Percentiles rank a stretch among this genome's conserved stretches.
phyloP scores from a whole-genome alignment of 1,140 invertebrate species.

The Drosophila kepulauana region DNA sequence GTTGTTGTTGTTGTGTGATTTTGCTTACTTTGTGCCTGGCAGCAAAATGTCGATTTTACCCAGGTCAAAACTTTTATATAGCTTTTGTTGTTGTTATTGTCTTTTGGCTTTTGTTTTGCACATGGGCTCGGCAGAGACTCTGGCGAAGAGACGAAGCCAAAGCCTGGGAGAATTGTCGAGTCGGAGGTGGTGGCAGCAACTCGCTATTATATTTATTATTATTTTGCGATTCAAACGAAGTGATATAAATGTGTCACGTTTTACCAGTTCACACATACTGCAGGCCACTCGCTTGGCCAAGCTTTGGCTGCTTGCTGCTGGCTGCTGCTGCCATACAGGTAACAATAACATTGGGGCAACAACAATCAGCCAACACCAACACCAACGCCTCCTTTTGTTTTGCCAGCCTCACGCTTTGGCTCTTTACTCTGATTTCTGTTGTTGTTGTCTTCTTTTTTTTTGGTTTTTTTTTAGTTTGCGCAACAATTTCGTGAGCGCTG shows the following conservation, averaged over 20 bases:
- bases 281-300: conserved; percentile 44
- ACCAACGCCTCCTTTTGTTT: conserved; percentile 83
- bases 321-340: too few relatives aligned
- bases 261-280: conserved; percentile 83
- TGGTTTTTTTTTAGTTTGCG: conserved; percentile 76
- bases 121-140: conserved; percentile 66
- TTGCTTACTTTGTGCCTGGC: conserved; percentile 21
- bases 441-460: conserved; percentile 38
- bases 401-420: conserved; percentile 76
- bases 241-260: conserved; percentile 84
- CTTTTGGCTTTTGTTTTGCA: conserved; percentile 36
- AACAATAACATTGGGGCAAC: conserved; percentile 33
- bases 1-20: conserved; percentile 51
- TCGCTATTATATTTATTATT: conserved; percentile 84
- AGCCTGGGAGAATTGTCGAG: conserved; percentile 58
- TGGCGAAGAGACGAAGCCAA: conserved; percentile 14
- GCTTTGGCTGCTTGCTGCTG: conserved; percentile 14
- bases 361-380: conserved; percentile 81
- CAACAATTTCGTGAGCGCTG: conserved; percentile 83
- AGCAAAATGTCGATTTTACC: conserved; percentile 64
- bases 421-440: conserved; percentile 74
- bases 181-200: conserved; percentile 30
- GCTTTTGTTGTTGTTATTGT: conserved; percentile 25
- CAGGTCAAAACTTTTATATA: conserved; percentile 69
- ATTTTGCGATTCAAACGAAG: conserved; percentile 83